Percentiles rank a stretch among this genome's conserved stretches.
Evolutionary conservation across 1,140 invertebrate species (phyloP).

Genomic region (Arion vulgaris): DNA sequence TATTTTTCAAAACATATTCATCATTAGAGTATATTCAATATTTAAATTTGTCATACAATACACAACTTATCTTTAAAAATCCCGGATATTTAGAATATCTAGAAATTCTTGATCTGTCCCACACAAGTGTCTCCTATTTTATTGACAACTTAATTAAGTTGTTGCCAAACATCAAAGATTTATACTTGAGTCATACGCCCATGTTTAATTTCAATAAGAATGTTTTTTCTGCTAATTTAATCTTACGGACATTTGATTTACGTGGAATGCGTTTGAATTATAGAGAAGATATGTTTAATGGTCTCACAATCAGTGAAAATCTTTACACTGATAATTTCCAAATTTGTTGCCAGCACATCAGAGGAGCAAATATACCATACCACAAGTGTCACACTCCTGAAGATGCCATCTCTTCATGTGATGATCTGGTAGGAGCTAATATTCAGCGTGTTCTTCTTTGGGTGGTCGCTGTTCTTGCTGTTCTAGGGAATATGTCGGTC

Average conservation of each 20-base stretch:
- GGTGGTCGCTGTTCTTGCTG: slow-evolving; percentile 42
- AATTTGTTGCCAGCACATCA: slow-evolving; percentile 51
- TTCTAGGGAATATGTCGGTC: slow-evolving; percentile 50
- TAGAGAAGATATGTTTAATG: not conserved
- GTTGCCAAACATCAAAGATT: not conserved
- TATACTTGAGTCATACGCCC: not conserved
- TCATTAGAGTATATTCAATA: not conserved
- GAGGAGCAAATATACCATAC: slow-evolving; percentile 30
- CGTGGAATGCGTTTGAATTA: not conserved
- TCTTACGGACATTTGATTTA: not conserved
- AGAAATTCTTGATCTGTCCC: not conserved
- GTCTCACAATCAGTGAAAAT: not conserved
- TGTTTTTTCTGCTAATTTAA: not conserved
- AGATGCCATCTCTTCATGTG: slow-evolving; percentile 54
- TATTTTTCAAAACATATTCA: not conserved
- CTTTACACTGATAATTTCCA: slow-evolving; percentile 46
- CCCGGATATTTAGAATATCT: not conserved
- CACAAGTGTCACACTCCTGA: slow-evolving; percentile 47
- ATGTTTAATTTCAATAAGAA: not conserved
- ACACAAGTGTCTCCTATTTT: not conserved
- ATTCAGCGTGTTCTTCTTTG: slow-evolving; percentile 43
- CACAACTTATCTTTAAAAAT: not conserved
- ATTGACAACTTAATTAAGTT: not conserved
- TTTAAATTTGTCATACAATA: not conserved
- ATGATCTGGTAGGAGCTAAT: slow-evolving; percentile 44